Conservation (phyloP, 1,140 invertebrate species). For the Notospermus geniculatus region DNA sequence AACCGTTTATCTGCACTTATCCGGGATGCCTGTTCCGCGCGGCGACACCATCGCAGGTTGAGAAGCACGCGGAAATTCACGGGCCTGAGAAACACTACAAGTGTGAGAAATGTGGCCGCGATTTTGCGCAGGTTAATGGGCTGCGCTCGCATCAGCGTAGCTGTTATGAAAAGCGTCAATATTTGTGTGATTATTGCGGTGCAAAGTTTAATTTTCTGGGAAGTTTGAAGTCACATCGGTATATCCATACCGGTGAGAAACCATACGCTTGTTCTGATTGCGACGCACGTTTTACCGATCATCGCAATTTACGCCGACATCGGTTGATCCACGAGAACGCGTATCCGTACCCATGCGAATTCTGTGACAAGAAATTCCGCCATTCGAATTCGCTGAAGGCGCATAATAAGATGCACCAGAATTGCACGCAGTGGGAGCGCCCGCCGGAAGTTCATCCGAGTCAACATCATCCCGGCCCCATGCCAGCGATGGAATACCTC, state of each 20-base stretch:
- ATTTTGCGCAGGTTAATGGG: slow-evolving; percentile 41
- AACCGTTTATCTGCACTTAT: slow-evolving; percentile 30
- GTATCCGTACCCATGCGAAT: slow-evolving; percentile 31
- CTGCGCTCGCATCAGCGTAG: slow-evolving; percentile 30
- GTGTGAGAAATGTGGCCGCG: slow-evolving; percentile 43
- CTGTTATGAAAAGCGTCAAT: slow-evolving; percentile 30
- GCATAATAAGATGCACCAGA: slow-evolving; percentile 28
- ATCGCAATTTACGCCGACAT: slow-evolving; percentile 34
- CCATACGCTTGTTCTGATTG: slow-evolving; percentile 31
- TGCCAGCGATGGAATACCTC: too few relatives aligned
- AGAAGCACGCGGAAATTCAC: slow-evolving; percentile 39
- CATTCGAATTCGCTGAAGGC: slow-evolving; percentile 40
- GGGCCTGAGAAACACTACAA: slow-evolving; percentile 35
- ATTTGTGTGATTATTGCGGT: slow-evolving; percentile 39
- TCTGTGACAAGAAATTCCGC: slow-evolving; percentile 32
- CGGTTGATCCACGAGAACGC: slow-evolving; percentile 37
- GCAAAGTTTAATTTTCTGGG: slow-evolving; percentile 31
- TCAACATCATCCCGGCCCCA: too few relatives aligned
- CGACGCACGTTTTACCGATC: slow-evolving; percentile 30
- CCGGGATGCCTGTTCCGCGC: slow-evolving; percentile 25
- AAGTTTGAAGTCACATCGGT: slow-evolving; percentile 32
- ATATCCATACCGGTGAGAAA: slow-evolving; percentile 33
- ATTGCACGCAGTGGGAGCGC: too few relatives aligned
- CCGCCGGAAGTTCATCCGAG: too few relatives aligned
- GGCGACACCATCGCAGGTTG: slow-evolving; percentile 26